Evolutionary conservation across 2,888 invertebrate species (phyloP).

Genomic region (Agrotis exclamationis): DNA sequence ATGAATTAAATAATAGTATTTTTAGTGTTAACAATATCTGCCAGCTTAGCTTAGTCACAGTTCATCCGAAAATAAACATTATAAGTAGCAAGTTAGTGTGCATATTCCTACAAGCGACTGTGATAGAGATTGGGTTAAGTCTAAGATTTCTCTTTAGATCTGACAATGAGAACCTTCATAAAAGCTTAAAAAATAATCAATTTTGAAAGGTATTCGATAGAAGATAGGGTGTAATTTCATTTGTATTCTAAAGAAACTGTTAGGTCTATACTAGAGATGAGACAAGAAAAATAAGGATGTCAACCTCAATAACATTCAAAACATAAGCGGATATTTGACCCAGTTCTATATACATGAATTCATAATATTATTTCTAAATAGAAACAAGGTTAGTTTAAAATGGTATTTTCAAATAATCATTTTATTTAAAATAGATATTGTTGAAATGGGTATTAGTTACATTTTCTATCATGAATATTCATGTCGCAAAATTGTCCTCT

Average conservation of each 20-base stretch:
- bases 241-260: conserved; percentile 19
- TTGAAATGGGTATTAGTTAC: background rate
- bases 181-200: conserved; percentile 39
- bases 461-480: conserved; percentile 15
- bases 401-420: too few species aligned
- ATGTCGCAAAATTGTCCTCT: background rate
- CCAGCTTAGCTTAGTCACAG: too few species aligned
- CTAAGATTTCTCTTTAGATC: background rate
- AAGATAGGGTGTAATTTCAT: background rate
- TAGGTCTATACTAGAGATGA: conserved; percentile 35
- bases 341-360: background rate
- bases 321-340: conserved; percentile 11
- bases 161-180: conserved; percentile 11
- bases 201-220: conserved; percentile 3
- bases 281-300: conserved; percentile 31
- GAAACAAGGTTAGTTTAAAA: background rate
- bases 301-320: conserved; percentile 34
- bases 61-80: too few species aligned
- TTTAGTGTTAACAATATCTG: too few species aligned
- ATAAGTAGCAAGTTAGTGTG: too few species aligned
- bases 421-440: background rate
- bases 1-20: too few species aligned
- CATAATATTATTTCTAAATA: background rate
- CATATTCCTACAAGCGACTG: too few species aligned
- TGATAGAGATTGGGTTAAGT: too few species aligned